A percentile compares a stretch with the other conserved stretches of the same genome.
Conservation (phyloP, 2,888 invertebrate genomes). For the Ernsta delagoae region DNA sequence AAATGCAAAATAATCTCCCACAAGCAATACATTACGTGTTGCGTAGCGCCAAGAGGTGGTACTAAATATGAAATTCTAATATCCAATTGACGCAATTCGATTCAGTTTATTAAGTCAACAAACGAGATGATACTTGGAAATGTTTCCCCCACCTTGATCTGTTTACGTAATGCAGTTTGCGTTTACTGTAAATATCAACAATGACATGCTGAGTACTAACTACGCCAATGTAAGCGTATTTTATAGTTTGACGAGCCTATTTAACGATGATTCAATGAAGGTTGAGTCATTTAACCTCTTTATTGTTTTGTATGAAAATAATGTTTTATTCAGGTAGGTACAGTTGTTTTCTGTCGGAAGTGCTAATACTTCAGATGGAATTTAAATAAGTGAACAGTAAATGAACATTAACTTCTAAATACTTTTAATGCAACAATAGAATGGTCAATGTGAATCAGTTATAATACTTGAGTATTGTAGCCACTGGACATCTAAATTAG, state of each 20-base stretch:
- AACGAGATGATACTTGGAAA: constrained; percentile 56
- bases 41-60: background rate
- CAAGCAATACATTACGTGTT: background rate
- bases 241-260: too few species aligned
- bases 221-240: too few species aligned
- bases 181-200: constrained; percentile 13
- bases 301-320: too few species aligned
- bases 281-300: too few species aligned
- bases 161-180: constrained; percentile 52
- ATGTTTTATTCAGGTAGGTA: too few species aligned
- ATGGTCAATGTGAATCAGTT: background rate
- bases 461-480: background rate
- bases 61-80: constrained; percentile 51
- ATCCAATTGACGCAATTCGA: constrained; percentile 64
- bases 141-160: constrained; percentile 66
- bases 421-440: too few species aligned
- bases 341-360: too few species aligned
- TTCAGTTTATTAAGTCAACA: constrained; percentile 63
- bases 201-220: too few species aligned
- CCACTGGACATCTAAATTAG: background rate
- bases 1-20: background rate
- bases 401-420: too few species aligned
- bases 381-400: too few species aligned
- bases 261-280: too few species aligned
- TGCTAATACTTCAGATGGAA: too few species aligned